A percentile compares a stretch with the other conserved stretches of the same genome.
These are phyloP conservation scores for Drosophila sturtevanti DNA, from an alignment of 1,140 invertebrate genomes.

Conservation along the genomic window DNA sequence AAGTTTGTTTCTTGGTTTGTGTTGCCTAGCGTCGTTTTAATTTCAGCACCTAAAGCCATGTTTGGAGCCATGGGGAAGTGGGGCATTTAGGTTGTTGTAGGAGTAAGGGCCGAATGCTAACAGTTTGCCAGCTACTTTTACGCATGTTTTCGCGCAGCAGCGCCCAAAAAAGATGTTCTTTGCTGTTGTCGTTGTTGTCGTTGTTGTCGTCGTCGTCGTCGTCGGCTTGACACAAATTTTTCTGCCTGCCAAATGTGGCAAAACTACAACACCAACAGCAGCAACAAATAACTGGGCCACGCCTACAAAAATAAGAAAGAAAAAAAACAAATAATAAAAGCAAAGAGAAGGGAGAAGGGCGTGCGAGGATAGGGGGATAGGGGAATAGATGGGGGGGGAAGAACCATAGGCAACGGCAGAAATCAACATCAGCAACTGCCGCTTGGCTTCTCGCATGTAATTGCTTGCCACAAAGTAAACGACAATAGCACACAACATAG, in stretches of 20 bases:
- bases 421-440: slow-evolving; percentile 58
- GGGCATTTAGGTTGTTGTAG: background rate
- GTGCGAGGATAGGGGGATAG: background rate
- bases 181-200: slow-evolving; percentile 20
- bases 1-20: slow-evolving; percentile 46
- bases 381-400: background rate
- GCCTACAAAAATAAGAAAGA: slow-evolving; percentile 55
- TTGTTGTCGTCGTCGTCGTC: slow-evolving; percentile 23
- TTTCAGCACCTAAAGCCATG: slow-evolving; percentile 31
- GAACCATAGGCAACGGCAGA: slow-evolving; percentile 42
- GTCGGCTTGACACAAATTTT: slow-evolving; percentile 77
- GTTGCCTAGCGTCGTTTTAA: slow-evolving; percentile 50
- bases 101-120: slow-evolving; percentile 13
- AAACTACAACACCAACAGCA: slow-evolving; percentile 51
- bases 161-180: slow-evolving; percentile 37
- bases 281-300: slow-evolving; percentile 63
- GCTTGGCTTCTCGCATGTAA: slow-evolving; percentile 72
- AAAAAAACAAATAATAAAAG: background rate
- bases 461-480: slow-evolving; percentile 77
- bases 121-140: slow-evolving; percentile 69
- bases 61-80: background rate
- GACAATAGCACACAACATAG: slow-evolving; percentile 60
- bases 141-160: slow-evolving; percentile 76
- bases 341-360: background rate
- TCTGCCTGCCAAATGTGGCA: slow-evolving; percentile 71